These are phyloP conservation scores for Rhabdomys dilectus DNA, from an alignment of 2,113 vertebrate species.

Conservation along the genomic window DNA sequence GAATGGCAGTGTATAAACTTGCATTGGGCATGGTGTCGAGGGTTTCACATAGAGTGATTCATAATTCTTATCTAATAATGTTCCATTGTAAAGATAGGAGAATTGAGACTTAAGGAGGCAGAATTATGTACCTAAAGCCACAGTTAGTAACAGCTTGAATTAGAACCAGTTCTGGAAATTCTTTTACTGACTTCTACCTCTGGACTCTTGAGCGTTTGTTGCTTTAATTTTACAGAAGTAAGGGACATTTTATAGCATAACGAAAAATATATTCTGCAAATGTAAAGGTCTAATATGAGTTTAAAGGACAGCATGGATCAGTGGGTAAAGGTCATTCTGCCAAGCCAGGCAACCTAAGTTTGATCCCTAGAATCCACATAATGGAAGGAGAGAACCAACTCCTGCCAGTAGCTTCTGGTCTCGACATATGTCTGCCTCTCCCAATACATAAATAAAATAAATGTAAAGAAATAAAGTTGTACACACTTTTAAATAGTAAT, in stretches of 20 bases:
- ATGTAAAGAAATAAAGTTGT: not conserved
- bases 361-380: not conserved
- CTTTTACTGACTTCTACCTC: constrained; percentile 9
- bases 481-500: not conserved
- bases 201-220: not conserved
- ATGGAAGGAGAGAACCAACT: not conserved
- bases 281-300: not conserved
- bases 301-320: not conserved
- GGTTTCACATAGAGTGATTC: not conserved
- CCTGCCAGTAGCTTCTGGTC: not conserved
- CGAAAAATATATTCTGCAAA: constrained; percentile 41
- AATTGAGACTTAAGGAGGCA: not conserved
- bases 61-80: constrained; percentile 43
- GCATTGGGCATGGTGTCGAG: not conserved
- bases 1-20: not conserved
- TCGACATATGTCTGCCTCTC: not conserved
- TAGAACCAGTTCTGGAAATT: constrained; percentile 37
- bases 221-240: constrained; percentile 55
- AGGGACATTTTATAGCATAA: constrained; percentile 22
- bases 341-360: not conserved
- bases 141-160: constrained; percentile 12
- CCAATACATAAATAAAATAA: not conserved
- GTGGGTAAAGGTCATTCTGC: not conserved
- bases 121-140: not conserved
- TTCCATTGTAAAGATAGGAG: not conserved